These are phyloP conservation scores for Periplaneta americana DNA, from an alignment of 1,140 invertebrate species.

Conservation along the genomic window DNA sequence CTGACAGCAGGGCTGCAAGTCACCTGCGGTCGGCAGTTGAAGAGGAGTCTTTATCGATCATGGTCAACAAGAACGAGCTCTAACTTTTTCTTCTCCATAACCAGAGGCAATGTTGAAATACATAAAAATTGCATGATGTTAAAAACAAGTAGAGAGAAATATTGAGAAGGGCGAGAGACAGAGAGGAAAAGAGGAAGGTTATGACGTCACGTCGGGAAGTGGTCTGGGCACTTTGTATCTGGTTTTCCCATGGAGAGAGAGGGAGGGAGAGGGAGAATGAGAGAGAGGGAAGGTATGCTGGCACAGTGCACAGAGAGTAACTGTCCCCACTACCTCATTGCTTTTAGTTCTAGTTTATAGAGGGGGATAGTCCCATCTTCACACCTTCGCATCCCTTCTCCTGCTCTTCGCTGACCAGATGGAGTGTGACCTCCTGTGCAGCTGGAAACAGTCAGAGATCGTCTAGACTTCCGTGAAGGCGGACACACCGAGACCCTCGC, in stretches of 20 bases:
- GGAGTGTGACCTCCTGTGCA: background rate
- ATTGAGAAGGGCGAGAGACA: background rate
- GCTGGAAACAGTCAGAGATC: no score
- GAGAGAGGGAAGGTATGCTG: background rate
- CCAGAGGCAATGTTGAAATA: no score
- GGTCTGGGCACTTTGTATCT: background rate
- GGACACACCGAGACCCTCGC: no score
- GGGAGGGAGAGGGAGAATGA: background rate
- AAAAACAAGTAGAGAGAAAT: background rate
- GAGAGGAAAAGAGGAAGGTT: background rate
- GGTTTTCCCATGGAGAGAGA: background rate
- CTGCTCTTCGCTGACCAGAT: background rate
- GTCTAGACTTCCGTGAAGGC: background rate
- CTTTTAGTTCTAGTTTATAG: background rate
- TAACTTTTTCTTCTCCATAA: no score
- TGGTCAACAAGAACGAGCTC: no score
- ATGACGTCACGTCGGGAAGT: background rate
- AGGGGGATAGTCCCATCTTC: background rate
- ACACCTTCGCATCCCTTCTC: background rate
- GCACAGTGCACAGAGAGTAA: background rate
- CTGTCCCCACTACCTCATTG: background rate
- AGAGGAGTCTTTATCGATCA: no score
- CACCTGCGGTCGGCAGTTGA: no score
- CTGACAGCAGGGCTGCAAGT: no score
- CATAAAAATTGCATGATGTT: background rate